Conservation (phyloP, 1,140 invertebrate species). For the Drosophila pseudoobscura region DNA sequence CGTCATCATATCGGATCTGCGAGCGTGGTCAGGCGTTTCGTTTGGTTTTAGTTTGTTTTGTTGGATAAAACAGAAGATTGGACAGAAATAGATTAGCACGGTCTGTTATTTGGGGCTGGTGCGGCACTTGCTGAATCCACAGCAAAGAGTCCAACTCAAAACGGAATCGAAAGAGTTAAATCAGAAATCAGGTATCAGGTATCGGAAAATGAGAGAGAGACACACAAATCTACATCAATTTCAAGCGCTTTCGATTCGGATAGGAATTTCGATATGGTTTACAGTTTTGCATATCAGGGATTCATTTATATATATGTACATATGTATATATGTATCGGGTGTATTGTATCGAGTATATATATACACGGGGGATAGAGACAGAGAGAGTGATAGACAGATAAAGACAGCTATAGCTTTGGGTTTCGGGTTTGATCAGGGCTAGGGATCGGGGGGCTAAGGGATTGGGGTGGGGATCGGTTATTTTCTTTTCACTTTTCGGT, state of each 20-base stretch:
- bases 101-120: neutral
- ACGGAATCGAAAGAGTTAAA: constrained; percentile 38
- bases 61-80: constrained; percentile 27
- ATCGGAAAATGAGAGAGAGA: constrained; percentile 33
- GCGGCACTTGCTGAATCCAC: neutral
- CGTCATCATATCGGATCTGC: constrained; percentile 96
- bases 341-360: constrained; percentile 18
- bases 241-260: constrained; percentile 42
- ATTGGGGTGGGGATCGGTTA: neutral
- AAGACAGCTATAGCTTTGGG: neutral
- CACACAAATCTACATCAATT: constrained; percentile 41
- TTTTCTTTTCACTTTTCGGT: constrained; percentile 4
- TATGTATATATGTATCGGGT: constrained; percentile 1
- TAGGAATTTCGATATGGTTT: constrained; percentile 60
- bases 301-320: constrained; percentile 21
- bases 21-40: neutral
- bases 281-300: constrained; percentile 59
- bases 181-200: neutral
- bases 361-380: constrained; percentile 13
- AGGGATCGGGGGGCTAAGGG: neutral
- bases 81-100: constrained; percentile 19
- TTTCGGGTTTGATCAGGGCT: neutral
- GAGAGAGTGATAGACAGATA: neutral
- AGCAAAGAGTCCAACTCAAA: constrained; percentile 26
- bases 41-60: neutral